Evolutionary conservation across 2,113 vertebrate genomes (phyloP).

Genomic region (Macaca fascicularis): T2T-MFA8v1.1 NC_088379.1:146803501-146804000

Average conservation of each 20-base stretch:
- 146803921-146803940: neutral
- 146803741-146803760: neutral
- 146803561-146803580: neutral
- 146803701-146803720: neutral
- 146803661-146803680: neutral
- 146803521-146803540: neutral
- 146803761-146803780: neutral
- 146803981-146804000: neutral
- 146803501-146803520: neutral
- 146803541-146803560: too few species aligned
- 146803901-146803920: neutral
- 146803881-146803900: conserved; percentile 19
- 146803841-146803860: neutral
- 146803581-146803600: neutral
- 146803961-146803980: conserved; percentile 42
- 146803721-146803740: neutral
- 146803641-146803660: neutral
- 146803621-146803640: neutral
- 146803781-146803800: neutral
- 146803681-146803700: neutral
- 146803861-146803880: neutral
- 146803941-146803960: neutral
- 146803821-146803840: neutral
- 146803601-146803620: neutral
- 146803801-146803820: conserved; percentile 33